Percentiles rank a stretch among this genome's conserved stretches.
These are phyloP conservation scores for Heliothis subflexa DNA, from an alignment of 1,140 invertebrate genomes.

Conservation along the genomic window DNA sequence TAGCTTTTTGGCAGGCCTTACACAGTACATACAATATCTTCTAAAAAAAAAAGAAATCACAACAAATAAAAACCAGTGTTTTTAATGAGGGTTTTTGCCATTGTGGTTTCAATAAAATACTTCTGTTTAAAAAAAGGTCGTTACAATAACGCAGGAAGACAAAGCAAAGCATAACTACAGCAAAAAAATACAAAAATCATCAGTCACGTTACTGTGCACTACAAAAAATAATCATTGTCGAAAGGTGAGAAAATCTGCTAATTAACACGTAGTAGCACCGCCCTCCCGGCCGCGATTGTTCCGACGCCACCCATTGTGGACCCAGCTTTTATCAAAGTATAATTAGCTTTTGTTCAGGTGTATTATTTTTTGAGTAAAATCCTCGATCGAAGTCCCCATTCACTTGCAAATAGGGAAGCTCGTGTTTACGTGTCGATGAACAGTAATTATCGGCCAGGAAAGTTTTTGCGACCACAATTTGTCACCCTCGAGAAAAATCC, in stretches of 20 bases:
- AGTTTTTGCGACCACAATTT: slow-evolving; percentile 56
- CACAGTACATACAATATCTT: too few species aligned
- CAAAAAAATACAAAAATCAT: slow-evolving; percentile 37
- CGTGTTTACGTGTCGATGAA: slow-evolving; percentile 76
- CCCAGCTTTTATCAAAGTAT: slow-evolving; percentile 70
- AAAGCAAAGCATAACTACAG: slow-evolving; percentile 25
- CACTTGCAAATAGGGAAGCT: slow-evolving; percentile 70
- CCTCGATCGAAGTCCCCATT: slow-evolving; percentile 61
- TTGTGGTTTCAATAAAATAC: slow-evolving; percentile 7
- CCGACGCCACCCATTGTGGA: slow-evolving; percentile 63
- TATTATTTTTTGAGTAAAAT: slow-evolving; percentile 73
- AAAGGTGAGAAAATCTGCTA: slow-evolving; percentile 84
- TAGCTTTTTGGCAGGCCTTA: too few species aligned
- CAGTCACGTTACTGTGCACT: slow-evolving; percentile 31
- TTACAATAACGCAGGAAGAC: slow-evolving; percentile 13
- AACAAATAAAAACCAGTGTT: not conserved
- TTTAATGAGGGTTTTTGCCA: not conserved
- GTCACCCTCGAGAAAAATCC: slow-evolving; percentile 62
- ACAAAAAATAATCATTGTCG: slow-evolving; percentile 70
- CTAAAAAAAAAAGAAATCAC: not conserved
- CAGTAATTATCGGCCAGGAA: slow-evolving; percentile 69
- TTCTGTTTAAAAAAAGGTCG: slow-evolving; percentile 15
- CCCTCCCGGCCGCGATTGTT: slow-evolving; percentile 68
- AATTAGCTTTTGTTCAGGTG: slow-evolving; percentile 80
- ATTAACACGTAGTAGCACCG: slow-evolving; percentile 74